Base-by-base conservation (phyloP, 2,113 vertebrate species). In the Callaeas wilsoni region DNA sequence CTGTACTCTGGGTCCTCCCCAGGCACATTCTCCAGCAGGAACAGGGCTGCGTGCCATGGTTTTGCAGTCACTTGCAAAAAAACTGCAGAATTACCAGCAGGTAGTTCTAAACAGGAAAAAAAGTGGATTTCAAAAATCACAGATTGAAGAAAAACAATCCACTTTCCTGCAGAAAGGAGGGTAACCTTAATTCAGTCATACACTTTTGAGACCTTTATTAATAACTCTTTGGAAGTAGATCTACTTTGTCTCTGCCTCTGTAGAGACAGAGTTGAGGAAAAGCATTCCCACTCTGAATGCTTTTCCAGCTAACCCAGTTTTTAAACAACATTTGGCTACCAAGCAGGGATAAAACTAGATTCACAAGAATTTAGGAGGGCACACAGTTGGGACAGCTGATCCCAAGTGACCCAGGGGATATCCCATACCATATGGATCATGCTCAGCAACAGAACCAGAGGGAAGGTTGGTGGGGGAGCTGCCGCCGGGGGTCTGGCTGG, bases 281-380 rank as follows among this genome's bases (percentile, higher is more conserved):
- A 78, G 11, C 42, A 53, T 62, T 89, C 42, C 56, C n/a, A 55
- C 9, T 47, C n/a, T 49, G 46, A 94, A 71, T n/a, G 41, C 32
- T 91, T 87, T 93, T 93, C 87, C 91, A 95, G 94, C 23, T 86
- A 92, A 84, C 33, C 21, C 71, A 80, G 37, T 35, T 96, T 82
- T 85, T 42, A 69, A 91, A 68, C 12, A 33, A 46, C 30, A 27
- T 64, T 77, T 93, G 74, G 84, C 70, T 89, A 83, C 50, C 23
- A 57, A 79, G 50, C n/a, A 56, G 42, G 46, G 35, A 64, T 73
- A 69, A 63, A 79, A 80, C 33, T 46, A 50, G 16, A 53, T 44
- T 68, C 55, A 63, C 32, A 55, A 49, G 41, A 83, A 84, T 69
- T 76, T 33, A 56, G 64, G 35, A 53, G 47, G 21, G n/a, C 30